These are phyloP conservation scores for Ceratosolen fusciceps DNA, from an alignment of 1,140 invertebrate genomes.

Conservation along the genomic window DNA sequence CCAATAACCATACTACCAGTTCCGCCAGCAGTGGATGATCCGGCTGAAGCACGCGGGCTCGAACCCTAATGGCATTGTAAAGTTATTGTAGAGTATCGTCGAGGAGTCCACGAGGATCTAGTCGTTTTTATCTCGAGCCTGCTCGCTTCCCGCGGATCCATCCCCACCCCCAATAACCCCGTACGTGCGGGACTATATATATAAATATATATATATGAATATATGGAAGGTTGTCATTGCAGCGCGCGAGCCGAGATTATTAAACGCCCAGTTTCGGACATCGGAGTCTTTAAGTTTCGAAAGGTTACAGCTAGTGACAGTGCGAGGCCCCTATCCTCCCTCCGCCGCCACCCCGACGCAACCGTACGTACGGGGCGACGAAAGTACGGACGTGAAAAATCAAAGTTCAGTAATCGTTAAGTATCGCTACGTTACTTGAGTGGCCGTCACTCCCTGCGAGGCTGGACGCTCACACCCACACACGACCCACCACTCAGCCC, in stretches of 20 bases:
- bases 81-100: background rate
- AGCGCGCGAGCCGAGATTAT: background rate
- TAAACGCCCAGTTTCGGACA: slow-evolving; percentile 20
- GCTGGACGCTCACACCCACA: background rate
- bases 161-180: background rate
- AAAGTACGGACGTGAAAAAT: slow-evolving; percentile 45
- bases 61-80: background rate
- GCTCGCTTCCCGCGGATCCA: background rate
- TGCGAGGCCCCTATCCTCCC: no score
- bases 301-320: no score
- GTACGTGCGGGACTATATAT: background rate
- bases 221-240: slow-evolving; percentile 20
- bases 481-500: no score
- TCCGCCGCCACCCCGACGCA: slow-evolving; percentile 31
- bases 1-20: no score
- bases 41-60: background rate
- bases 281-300: slow-evolving; percentile 44
- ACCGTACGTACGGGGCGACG: slow-evolving; percentile 40
- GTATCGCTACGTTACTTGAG: background rate
- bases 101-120: background rate
- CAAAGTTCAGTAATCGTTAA: slow-evolving; percentile 9
- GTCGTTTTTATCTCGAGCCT: background rate
- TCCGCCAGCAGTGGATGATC: background rate
- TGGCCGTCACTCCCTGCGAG: background rate
- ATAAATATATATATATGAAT: slow-evolving; percentile 31